Conservation (phyloP, 2,888 invertebrate species). For the Trissolcus brochymenae region DNA sequence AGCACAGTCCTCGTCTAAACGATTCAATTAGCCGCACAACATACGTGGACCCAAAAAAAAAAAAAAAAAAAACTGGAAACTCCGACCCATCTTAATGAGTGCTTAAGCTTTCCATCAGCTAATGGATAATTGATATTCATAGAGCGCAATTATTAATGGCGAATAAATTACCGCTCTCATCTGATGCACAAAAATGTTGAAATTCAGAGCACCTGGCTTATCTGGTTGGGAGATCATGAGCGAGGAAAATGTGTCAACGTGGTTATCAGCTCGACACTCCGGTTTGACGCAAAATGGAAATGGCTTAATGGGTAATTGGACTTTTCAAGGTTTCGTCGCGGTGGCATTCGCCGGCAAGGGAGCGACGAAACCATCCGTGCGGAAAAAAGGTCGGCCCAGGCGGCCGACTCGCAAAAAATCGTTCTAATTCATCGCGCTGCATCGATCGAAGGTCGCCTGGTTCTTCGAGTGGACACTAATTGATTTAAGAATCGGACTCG, state of each 20-base stretch:
- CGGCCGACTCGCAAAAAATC: slow-evolving; percentile 40
- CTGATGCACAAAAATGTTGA: not conserved
- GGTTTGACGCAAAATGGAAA: slow-evolving; percentile 46
- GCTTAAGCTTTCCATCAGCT: slow-evolving; percentile 41
- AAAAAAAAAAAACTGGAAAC: no score
- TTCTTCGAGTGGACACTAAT: slow-evolving; percentile 70
- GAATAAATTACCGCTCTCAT: slow-evolving; percentile 26
- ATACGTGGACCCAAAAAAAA: slow-evolving; percentile 27
- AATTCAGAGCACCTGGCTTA: slow-evolving; percentile 20
- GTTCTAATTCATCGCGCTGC: slow-evolving; percentile 55
- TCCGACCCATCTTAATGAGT: slow-evolving; percentile 19
- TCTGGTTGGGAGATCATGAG: slow-evolving; percentile 24
- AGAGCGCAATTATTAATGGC: slow-evolving; percentile 34
- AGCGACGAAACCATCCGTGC: slow-evolving; percentile 41
- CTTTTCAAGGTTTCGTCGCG: slow-evolving; percentile 55
- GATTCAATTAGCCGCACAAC: slow-evolving; percentile 44
- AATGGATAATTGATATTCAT: slow-evolving; percentile 51
- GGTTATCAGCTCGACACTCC: slow-evolving; percentile 16
- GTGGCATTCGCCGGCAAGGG: slow-evolving; percentile 47
- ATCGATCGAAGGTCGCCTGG: slow-evolving; percentile 70
- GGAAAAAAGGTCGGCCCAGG: slow-evolving; percentile 36
- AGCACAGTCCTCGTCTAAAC: slow-evolving; percentile 15
- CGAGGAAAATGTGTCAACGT: slow-evolving; percentile 15
- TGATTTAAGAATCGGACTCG: slow-evolving; percentile 64
- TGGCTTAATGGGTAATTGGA: slow-evolving; percentile 58